These are phyloP conservation scores for Globodera ellingtonae DNA, from an alignment of 1,140 invertebrate species.

Conservation along the genomic window DNA sequence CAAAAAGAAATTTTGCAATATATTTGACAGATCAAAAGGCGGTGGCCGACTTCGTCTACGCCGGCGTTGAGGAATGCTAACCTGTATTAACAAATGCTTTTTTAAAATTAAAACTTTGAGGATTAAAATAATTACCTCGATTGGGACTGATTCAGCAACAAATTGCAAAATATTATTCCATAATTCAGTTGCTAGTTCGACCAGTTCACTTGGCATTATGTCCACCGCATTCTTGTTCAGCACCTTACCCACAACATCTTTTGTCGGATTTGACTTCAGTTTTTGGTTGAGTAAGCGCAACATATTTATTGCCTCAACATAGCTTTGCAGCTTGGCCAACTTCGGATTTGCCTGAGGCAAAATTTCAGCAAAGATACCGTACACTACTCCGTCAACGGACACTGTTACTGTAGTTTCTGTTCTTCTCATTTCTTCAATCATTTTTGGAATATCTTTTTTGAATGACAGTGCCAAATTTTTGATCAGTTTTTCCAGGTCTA, in stretches of 20 bases:
- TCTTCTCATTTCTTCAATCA: background rate
- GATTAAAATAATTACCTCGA: no score
- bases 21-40: no score
- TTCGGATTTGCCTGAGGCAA: background rate
- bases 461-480: no score
- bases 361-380: background rate
- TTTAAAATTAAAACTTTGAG: no score
- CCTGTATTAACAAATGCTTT: no score
- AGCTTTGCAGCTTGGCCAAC: background rate
- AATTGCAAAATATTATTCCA: background rate
- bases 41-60: no score
- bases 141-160: no score
- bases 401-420: background rate
- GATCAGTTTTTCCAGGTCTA: no score
- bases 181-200: background rate
- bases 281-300: background rate
- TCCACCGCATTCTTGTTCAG: background rate
- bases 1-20: no score
- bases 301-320: background rate
- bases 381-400: background rate
- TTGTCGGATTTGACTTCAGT: background rate
- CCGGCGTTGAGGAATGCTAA: no score
- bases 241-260: background rate
- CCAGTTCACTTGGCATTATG: background rate
- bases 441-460: background rate